A percentile compares a stretch with the other conserved stretches of the same genome.
Evolutionary conservation across 2,797 vertebrate species (phyloP).

Genomic region (Coracias cyanogaster): DNA sequence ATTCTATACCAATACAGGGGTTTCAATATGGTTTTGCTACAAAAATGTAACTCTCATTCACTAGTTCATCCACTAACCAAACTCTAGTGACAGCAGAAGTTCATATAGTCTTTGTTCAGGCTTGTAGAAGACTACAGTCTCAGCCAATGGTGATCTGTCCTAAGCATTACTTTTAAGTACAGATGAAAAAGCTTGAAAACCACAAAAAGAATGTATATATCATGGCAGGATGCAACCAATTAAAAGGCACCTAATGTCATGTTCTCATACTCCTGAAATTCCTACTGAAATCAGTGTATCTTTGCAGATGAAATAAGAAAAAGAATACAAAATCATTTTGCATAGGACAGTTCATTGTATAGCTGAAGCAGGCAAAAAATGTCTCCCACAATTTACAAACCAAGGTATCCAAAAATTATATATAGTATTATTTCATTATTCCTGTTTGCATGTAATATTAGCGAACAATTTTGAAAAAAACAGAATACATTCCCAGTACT

Average conservation of each 20-base stretch:
- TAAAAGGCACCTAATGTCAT: background rate
- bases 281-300: background rate
- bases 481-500: background rate
- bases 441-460: background rate
- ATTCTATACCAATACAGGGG: background rate
- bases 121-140: background rate
- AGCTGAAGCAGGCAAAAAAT: background rate
- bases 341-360: background rate
- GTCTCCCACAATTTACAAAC: background rate
- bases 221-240: background rate
- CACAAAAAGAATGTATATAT: background rate
- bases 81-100: background rate
- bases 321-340: background rate
- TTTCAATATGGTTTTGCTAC: background rate
- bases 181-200: background rate
- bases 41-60: background rate
- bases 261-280: background rate
- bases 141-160: background rate
- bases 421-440: background rate
- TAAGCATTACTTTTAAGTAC: background rate
- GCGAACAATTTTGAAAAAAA: background rate
- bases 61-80: background rate
- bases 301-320: background rate
- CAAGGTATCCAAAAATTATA: background rate
- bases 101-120: background rate